Conservation (phyloP, 2,113 vertebrate species). For the Ardeotis arabs region DNA sequence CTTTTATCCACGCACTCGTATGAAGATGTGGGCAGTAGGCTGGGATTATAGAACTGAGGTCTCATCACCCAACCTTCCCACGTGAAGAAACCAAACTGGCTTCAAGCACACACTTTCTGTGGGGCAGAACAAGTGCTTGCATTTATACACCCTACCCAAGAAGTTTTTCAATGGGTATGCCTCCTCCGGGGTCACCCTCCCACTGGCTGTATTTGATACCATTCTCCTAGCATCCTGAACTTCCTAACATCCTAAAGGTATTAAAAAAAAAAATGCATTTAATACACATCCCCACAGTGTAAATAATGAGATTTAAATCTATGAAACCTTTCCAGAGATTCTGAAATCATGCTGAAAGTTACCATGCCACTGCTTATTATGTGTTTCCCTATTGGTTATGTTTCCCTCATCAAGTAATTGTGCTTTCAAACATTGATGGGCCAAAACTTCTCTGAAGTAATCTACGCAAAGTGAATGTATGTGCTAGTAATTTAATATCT, state of each 20-base stretch:
- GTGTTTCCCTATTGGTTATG: not conserved
- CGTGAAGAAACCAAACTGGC: not conserved
- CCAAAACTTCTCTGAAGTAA: not conserved
- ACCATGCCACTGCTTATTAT: not conserved
- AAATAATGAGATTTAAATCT: not conserved
- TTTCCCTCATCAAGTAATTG: not conserved
- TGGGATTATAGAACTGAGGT: not conserved
- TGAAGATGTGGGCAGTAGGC: not conserved
- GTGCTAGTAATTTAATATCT: not conserved
- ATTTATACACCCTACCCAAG: not conserved
- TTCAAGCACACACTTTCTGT: not conserved
- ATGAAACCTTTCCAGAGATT: not conserved
- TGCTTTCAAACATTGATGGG: not conserved
- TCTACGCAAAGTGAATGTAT: not conserved
- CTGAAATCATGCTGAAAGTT: not conserved
- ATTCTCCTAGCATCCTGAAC: not conserved
- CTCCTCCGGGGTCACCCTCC: not conserved
- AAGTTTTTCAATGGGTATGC: not conserved
- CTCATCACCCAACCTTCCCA: not conserved
- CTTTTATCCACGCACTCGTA: not conserved
- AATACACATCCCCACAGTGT: not conserved
- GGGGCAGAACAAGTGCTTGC: not conserved
- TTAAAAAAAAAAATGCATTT: not conserved
- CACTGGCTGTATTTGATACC: not conserved
- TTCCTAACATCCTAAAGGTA: not conserved